Base-by-base conservation (phyloP, 35 echinoderm and acorn worm species). In the Heliocidaris erythrogramma region DNA sequence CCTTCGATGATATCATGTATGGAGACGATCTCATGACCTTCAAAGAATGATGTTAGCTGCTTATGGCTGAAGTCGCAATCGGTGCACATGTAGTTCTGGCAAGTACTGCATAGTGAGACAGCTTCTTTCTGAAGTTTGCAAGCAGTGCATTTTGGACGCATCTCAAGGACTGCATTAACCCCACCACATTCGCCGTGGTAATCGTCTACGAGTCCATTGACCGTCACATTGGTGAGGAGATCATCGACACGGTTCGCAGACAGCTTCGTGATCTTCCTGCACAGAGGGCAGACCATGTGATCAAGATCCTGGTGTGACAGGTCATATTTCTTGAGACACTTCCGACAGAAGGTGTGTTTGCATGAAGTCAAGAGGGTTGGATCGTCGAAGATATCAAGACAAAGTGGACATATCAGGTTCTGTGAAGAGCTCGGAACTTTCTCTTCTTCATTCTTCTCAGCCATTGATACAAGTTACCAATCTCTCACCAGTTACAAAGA, bases 161-260 rank as follows among this genome's bases (percentile, higher is more conserved):
- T 42, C 30, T 88, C 86, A 32, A 35, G 86, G 30, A 88, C 47
- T 17, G 86, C 30, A 42, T 32, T 88, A 24, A 88, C 27, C 47
- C 86, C 86, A 4, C 86, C 86, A 42, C 86, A 42, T 12, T 48
- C 2, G 0, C 14, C 5, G 47, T 32, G 10, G 86, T 42, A 48
- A 10, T 88, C 86, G 47, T 31, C 86, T 32, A 88, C 86, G 31
- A 35, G 31, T 32, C 31, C 30, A 21, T 86, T 86, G 85, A 86
- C n/a, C n/a, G 85, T 30, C 31, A 86, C 85, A 86, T 86, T 86
- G 85, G 85, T 29, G n/a, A 32, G 85, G n/a, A 86, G 21, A 32
- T 32, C 85, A 86, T 86, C 85, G n/a, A 86, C 85, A 86, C 85
- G 85, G n/a, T 86, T 86, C 85, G n/a, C 85, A 32, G 27, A 32